A percentile compares a stretch with the other conserved stretches of the same genome.
phyloP scores from a whole-genome alignment of 2,888 invertebrate species.

The Macrosoma leucophasiata region DNA sequence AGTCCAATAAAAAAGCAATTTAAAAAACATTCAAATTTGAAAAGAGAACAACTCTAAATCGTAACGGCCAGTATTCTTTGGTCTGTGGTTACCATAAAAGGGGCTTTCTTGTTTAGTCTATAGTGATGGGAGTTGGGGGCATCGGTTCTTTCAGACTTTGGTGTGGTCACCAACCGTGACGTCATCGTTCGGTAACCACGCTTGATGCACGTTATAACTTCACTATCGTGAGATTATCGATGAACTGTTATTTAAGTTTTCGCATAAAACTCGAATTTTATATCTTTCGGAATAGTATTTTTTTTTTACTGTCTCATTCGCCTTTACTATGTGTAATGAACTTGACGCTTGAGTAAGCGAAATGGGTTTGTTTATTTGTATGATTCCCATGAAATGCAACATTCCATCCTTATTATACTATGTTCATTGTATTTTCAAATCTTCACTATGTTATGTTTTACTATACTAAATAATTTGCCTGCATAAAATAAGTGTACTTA shows the following conservation, averaged over 20 bases:
- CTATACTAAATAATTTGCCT: no score
- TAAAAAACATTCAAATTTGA: conserved; percentile 64
- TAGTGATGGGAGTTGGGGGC: conserved; percentile 30
- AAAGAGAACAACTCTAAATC: conserved; percentile 45
- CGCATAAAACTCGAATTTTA: conserved; percentile 23
- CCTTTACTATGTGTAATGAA: background rate
- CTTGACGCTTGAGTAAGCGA: no score
- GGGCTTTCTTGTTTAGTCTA: conserved; percentile 25
- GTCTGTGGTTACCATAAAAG: conserved; percentile 26
- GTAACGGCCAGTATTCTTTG: conserved; percentile 32
- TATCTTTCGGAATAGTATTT: background rate
- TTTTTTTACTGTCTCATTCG: background rate
- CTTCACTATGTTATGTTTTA: no score
- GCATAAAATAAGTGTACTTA: no score
- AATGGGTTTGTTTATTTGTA: no score
- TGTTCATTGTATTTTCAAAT: no score
- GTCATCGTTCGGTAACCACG: conserved; percentile 69
- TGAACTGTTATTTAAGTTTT: conserved; percentile 33
- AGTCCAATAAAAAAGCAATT: conserved; percentile 72
- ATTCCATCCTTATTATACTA: no score
- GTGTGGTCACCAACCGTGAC: conserved; percentile 53
- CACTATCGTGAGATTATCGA: conserved; percentile 48
- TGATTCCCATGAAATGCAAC: no score
- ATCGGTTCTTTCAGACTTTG: conserved; percentile 25
- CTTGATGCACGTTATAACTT: conserved; percentile 46